Percentiles rank a stretch among this genome's conserved stretches.
Conservation (phyloP, 1,140 invertebrate genomes). For the Diorhabda carinulata region DNA sequence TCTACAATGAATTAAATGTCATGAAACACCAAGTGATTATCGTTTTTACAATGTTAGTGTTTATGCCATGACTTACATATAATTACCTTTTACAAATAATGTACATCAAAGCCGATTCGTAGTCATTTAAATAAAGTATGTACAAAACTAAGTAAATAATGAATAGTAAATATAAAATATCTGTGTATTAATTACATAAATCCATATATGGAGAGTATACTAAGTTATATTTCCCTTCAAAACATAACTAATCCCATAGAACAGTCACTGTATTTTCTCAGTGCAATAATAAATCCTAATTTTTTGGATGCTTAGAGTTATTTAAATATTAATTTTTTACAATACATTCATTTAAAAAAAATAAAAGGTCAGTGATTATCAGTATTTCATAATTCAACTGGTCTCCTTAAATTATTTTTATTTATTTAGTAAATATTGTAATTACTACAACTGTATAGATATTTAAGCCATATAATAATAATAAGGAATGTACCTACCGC, state of each 20-base stretch:
- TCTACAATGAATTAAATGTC: too few species aligned
- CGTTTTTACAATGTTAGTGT: too few species aligned
- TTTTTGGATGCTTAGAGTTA: slow-evolving; percentile 12
- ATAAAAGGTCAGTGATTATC: slow-evolving; percentile 44
- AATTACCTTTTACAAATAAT: neutral
- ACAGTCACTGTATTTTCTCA: slow-evolving; percentile 27
- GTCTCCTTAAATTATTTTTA: slow-evolving; percentile 44
- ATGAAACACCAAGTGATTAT: too few species aligned
- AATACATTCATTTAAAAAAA: neutral
- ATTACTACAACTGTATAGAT: slow-evolving; percentile 35
- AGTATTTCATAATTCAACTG: slow-evolving; percentile 43
- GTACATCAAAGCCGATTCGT: slow-evolving; percentile 37
- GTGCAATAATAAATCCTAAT: slow-evolving; percentile 35
- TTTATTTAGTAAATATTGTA: slow-evolving; percentile 43
- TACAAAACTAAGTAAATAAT: slow-evolving; percentile 30
- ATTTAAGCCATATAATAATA: slow-evolving; percentile 27
- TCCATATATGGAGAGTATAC: slow-evolving; percentile 3
- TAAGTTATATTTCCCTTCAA: neutral
- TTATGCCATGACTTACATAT: too few species aligned
- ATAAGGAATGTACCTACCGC: slow-evolving; percentile 23
- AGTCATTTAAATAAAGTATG: slow-evolving; percentile 28
- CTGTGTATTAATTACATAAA: slow-evolving; percentile 16
- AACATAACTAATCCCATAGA: too few species aligned
- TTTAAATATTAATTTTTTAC: slow-evolving; percentile 9
- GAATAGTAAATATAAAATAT: slow-evolving; percentile 18